Evolutionary conservation across 2,797 vertebrate species (phyloP), one percentile per base, ranked within the genome.

Genomic region (Typhlichthys eigenmanni): DNA sequence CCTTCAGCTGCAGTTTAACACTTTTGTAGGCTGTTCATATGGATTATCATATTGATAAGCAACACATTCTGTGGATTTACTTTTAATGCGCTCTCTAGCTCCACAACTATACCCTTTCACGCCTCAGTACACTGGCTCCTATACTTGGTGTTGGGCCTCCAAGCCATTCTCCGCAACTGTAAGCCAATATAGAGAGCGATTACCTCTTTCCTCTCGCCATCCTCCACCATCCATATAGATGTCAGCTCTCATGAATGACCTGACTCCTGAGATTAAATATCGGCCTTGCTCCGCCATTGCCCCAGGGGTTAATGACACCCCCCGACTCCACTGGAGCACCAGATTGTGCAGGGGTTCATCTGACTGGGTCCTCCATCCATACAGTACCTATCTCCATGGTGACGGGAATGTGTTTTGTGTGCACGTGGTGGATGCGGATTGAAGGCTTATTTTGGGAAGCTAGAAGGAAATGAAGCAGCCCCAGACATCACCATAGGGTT

Each of bases 391-490:
- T 81, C 68, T 53, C 79, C 69, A 72, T 76, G 69, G 75, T 69
- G 81, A 79, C 80, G 4, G 66, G 55, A 68, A 29, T 79, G 47
- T 78, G 56, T 83, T 86, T 69, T 73, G 56, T 57, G 60, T 75
- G 73, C 66, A 77, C 59, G 66, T 0, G 0, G 55, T n/a, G 47
- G 47, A 53, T 13, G 11, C 38, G 38, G n/a, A 56, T 38, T 19
- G 32, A 0, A 62, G 55, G 54, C 49, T 64, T 57, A 2, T 47
- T 74, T 68, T 24, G 0, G 16, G 45, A 11, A 38, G 55, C 38
- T 24, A 2, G 60, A 56, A 79, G 80, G 81, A 84, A 83, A 80
- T 89, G 49, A 86, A 82, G 82, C 73, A 77, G 73, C 48, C 7
- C 6, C 47, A 59, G 78, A 66, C 81, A 74, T 49, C 56, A 58